Percentiles rank a stretch among this genome's conserved stretches.
Conservation (phyloP, 2,113 vertebrate species). For the Eira barbara region DNA sequence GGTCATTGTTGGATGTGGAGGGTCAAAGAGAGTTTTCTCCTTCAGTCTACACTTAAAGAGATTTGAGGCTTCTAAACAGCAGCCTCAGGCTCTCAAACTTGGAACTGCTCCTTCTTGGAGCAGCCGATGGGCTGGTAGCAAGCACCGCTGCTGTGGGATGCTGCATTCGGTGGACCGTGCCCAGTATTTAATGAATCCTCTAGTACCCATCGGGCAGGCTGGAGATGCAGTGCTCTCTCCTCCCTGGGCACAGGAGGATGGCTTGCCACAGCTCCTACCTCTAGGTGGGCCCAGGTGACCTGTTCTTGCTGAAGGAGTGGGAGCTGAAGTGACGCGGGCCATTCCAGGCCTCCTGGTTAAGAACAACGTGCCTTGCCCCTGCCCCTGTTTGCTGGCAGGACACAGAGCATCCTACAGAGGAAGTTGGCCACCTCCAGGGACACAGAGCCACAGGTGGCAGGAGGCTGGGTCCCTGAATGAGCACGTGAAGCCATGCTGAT, state of each 20-base stretch:
- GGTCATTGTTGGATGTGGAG: no score
- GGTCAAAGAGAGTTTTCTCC: no score
- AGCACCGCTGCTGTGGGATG: accelerated
- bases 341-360: neutral
- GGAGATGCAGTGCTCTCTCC: accelerated
- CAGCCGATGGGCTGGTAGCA: neutral
- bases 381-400: neutral
- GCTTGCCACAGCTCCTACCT: neutral
- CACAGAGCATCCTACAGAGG: neutral
- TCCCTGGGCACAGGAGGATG: neutral
- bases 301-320: neutral
- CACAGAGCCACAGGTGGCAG: neutral
- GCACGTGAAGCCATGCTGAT: accelerated
- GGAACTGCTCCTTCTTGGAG: neutral
- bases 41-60: neutral
- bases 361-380: neutral
- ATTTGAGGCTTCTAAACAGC: accelerated
- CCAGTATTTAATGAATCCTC: neutral
- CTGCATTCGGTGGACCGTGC: neutral
- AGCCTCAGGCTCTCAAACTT: neutral
- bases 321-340: no score
- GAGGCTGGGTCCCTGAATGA: neutral
- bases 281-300: neutral
- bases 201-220: neutral
- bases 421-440: accelerated